These are phyloP conservation scores for Peucedramus taeniatus DNA, from an alignment of 2,113 vertebrate species.

Conservation along the genomic window DNA sequence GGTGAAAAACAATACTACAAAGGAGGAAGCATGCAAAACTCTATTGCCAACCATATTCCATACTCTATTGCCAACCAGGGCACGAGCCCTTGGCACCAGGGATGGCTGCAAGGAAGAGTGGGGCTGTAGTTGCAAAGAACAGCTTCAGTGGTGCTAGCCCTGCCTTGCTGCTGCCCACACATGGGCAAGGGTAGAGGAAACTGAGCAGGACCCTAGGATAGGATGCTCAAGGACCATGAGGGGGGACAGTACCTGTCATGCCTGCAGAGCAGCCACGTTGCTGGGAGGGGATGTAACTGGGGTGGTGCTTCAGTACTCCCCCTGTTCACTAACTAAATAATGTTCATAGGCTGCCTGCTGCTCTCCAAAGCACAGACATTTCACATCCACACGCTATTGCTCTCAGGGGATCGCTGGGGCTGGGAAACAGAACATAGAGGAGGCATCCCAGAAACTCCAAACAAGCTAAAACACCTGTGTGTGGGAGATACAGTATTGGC, in stretches of 20 bases:
- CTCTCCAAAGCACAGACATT: background rate
- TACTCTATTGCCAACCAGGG: background rate
- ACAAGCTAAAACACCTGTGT: background rate
- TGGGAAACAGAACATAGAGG: background rate
- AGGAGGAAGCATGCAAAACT: background rate
- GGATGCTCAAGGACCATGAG: background rate
- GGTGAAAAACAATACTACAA: background rate
- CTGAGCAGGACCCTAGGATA: background rate
- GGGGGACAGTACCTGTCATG: background rate
- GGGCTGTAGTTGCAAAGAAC: background rate
- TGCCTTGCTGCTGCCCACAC: background rate
- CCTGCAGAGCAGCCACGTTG: background rate
- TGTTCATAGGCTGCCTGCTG: background rate
- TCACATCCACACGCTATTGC: background rate
- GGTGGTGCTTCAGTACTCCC: background rate
- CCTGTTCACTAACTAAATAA: background rate
- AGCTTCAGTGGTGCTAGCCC: background rate
- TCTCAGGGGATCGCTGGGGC: rapidly evolving
- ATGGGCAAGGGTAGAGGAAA: background rate
- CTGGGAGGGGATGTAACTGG: background rate
- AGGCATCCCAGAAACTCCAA: background rate
- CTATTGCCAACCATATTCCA: too few relatives aligned
- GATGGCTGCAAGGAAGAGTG: background rate
- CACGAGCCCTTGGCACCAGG: background rate
- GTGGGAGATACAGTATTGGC: background rate